Base-by-base conservation (phyloP, 2,888 invertebrate species). In the Argyresthia goedartella region DNA sequence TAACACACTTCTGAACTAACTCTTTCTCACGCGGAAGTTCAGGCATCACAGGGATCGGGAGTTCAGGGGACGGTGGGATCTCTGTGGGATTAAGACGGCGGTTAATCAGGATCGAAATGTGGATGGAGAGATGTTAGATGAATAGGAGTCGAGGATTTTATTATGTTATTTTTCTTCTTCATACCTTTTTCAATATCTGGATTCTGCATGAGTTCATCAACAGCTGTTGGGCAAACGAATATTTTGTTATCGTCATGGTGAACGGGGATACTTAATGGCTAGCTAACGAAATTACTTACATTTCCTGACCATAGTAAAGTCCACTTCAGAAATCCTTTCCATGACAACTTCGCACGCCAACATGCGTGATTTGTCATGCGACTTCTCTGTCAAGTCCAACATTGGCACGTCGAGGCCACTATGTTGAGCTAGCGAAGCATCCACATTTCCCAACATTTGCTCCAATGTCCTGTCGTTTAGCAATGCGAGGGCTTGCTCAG, bases 51-150 rank as follows among this genome's bases (percentile, higher is more conserved):
- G 76, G 79, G 62, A 61, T 69, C 70, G 64, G 76, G 67, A 78
- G 69, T 61, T 78, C 82, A 57, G 81, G 70, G 57, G 79, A 74
- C 64, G 73, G 78, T 54, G 77, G 76, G 63, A 79, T 71, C 59
- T 81, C 84, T 85, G 81, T 55, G 59, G 62, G 63, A 63, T 66
- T 55, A 25, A 25, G 25, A 25, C 3, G 6, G 25, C 6, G 25
- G 25, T 25, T 25, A 6, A 6, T 25, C 25, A 25, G 25, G 25
- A 25, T 25, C 25, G 25, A 25, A 25, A 25, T 25, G 25, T 25
- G 6, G 6, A 25, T 25, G 25, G 3, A 6, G 25, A 4, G 6
- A 4, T 25, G 6, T 2, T 4, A 25, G 25, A 25, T 25, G 25
- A 25, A 25, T 25, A 25, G 6, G 2, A 25, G 25, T 25, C 6